These are phyloP conservation scores for Acanthosepion esculentum DNA, from an alignment of 2,888 invertebrate genomes.

Conservation along the genomic window DNA sequence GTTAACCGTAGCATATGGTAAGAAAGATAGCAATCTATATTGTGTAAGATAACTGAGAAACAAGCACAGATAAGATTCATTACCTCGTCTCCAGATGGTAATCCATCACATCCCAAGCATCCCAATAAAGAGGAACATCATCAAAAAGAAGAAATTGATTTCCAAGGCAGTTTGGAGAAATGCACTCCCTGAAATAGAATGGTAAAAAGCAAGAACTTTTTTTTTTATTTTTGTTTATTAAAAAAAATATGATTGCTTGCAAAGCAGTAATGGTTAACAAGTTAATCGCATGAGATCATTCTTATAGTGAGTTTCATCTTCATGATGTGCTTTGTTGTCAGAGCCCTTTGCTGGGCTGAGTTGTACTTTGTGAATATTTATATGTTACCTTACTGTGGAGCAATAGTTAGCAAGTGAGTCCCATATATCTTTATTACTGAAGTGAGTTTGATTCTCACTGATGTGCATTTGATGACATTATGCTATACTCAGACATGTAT, in stretches of 20 bases:
- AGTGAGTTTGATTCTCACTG: too few species aligned
- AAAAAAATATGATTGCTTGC: neutral
- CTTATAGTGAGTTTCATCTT: neutral
- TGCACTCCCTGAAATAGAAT: conserved; percentile 61
- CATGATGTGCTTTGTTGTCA: neutral
- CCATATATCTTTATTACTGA: too few species aligned
- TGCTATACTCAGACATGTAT: too few species aligned
- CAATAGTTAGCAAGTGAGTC: too few species aligned
- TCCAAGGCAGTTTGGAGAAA: conserved; percentile 59
- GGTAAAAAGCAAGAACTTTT: neutral
- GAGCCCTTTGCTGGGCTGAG: too few species aligned
- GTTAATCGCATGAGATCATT: neutral
- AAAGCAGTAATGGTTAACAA: too few species aligned
- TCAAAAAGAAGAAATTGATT: conserved; percentile 77
- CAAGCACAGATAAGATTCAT: neutral
- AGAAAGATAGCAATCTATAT: too few species aligned
- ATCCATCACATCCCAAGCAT: conserved; percentile 79
- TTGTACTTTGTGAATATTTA: too few species aligned
- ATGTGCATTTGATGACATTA: too few species aligned
- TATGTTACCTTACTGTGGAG: too few species aligned
- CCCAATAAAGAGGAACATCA: conserved; percentile 78
- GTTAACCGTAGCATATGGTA: too few species aligned
- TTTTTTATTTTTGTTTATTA: neutral
- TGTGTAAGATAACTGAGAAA: neutral
- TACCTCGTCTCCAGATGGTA: conserved; percentile 77